Evolutionary conservation across 1,140 invertebrate genomes (phyloP).

Genomic region (Ylistrum balloti): DNA sequence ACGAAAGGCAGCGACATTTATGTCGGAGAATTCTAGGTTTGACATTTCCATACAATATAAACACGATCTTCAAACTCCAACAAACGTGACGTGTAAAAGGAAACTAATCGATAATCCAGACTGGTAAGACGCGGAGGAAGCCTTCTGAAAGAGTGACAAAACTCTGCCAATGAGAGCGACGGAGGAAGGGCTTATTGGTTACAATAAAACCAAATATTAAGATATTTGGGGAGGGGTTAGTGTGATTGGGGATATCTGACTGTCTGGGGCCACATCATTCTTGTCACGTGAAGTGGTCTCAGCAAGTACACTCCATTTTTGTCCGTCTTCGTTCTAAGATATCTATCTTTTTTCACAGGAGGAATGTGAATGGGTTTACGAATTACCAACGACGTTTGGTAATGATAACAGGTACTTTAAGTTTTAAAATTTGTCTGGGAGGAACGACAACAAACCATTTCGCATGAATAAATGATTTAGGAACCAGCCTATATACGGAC

Average conservation of each 20-base stretch:
- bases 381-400: background rate
- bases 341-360: background rate
- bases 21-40: background rate
- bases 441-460: background rate
- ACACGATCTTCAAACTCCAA: background rate
- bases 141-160: background rate
- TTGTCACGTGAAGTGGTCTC: background rate
- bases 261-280: background rate
- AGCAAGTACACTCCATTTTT: background rate
- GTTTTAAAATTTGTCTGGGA: background rate
- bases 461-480: background rate
- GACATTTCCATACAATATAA: conserved; percentile 16
- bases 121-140: background rate
- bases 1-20: background rate
- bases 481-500: background rate
- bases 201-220: conserved; percentile 27
- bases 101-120: background rate
- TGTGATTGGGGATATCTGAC: background rate
- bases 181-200: background rate
- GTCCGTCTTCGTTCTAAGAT: too few species aligned
- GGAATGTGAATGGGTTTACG: background rate
- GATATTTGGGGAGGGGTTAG: conserved; percentile 31
- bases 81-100: background rate
- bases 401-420: background rate
- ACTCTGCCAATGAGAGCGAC: conserved; percentile 2